Evolutionary conservation across 2,888 invertebrate species (phyloP).

Genomic region (Cheilosia pagana): DNA sequence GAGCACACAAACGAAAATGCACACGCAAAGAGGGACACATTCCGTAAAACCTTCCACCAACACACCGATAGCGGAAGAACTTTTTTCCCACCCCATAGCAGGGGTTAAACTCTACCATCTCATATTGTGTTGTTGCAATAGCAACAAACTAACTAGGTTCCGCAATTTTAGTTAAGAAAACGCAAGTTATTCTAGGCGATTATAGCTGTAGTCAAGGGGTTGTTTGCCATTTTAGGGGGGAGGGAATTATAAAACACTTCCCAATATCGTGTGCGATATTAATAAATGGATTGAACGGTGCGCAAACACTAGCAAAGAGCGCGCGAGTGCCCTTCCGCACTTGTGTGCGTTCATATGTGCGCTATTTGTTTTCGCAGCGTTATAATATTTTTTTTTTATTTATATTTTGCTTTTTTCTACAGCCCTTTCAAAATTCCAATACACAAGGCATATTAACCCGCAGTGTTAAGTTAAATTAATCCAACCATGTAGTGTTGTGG

Average conservation of each 20-base stretch:
- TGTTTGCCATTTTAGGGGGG: slow-evolving; percentile 3
- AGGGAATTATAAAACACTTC: slow-evolving; percentile 24
- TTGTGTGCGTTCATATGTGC: slow-evolving; percentile 5
- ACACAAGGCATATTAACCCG: slow-evolving; percentile 37
- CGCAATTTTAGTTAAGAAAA: slow-evolving; percentile 61
- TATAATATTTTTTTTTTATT: slow-evolving; percentile 1
- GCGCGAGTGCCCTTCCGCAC: slow-evolving; percentile 16
- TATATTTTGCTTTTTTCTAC: background rate
- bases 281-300: slow-evolving; percentile 55
- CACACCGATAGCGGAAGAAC: slow-evolving; percentile 8
- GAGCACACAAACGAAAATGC: slow-evolving; percentile 13
- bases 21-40: slow-evolving; percentile 36
- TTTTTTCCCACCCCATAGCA: slow-evolving; percentile 18
- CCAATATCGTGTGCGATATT: slow-evolving; percentile 54
- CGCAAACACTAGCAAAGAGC: slow-evolving; percentile 25
- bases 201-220: slow-evolving; percentile 8
- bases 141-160: slow-evolving; percentile 55
- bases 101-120: slow-evolving; percentile 11
- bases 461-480: slow-evolving; percentile 60
- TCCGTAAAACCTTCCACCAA: slow-evolving; percentile 16
- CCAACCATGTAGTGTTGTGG: slow-evolving; percentile 51
- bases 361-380: slow-evolving; percentile 42
- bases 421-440: slow-evolving; percentile 52
- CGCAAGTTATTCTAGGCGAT: slow-evolving; percentile 39
- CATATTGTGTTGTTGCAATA: slow-evolving; percentile 4